Evolutionary conservation across 2,797 vertebrate genomes (phyloP), one percentile per base, ranked within the genome.

Genomic region (Bucorvus abyssinicus): DNA sequence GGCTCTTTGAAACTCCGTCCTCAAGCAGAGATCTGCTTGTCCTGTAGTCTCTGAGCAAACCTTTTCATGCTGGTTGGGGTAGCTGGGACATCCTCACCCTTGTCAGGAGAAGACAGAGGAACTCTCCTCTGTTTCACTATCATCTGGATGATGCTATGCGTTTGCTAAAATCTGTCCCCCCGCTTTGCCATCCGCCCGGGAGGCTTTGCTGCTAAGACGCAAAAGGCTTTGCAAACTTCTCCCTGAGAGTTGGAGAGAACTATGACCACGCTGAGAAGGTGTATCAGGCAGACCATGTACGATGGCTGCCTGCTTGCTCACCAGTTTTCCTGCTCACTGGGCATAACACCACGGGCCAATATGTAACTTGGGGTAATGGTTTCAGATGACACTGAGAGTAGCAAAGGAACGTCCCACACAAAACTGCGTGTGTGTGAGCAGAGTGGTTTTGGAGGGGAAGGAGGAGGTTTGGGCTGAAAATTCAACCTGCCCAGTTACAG

Each of bases 271-370:
- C 32, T 21, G 67, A 80, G 47, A 59, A 80, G 34, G 47, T 36
- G 30, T 11, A 8, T 9, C 6, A 21, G 79, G 52, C 38, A 60
- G 67, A 42, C 52, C n/a, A 30, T 9, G 53, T 53, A 64, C 63
- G 47, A 17, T 5, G 6, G 47, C 71, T 84, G 65, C 69, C 57
- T 34, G 38, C 38, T 12, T 40, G 12, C 78, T 75, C 88, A 65
- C 67, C 89, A 79, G 83, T 53, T 93, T 53, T 95, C 79, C 87
- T 95, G 94, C 87, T 96, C 95, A 70, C 63, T 91, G 80, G 77
- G 63, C 73, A 7, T 53, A 87, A 94, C 91, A 70, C 55, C 0
- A 0, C 44, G 45, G 90, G 68, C 61, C 85, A 96, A 89, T 82
- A 36, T 91, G 56, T 70, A 91, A 93, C 87, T 59, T 24, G 30